Evolutionary conservation across 1,140 invertebrate genomes (phyloP), one percentile per base, ranked within the genome.

Genomic region (Teleogryllus occipitalis): DNA sequence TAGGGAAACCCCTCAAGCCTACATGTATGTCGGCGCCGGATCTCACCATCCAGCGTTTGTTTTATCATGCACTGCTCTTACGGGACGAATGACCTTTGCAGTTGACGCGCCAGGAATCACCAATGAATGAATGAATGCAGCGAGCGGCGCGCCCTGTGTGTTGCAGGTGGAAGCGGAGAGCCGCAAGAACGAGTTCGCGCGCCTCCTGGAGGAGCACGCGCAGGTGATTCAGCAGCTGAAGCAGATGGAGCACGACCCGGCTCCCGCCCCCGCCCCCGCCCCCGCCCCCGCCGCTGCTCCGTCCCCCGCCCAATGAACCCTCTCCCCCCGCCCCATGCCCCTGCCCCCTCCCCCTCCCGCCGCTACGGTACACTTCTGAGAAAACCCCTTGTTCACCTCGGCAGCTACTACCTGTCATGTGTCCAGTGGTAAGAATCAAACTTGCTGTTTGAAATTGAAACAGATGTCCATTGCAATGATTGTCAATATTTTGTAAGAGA

Each of bases 151-250:
- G 27, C 27, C 1, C 27, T 5, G 3, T 65, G 54, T 18, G 54
- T 75, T 75, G 78, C 83, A 88, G 84, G 86, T 86, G 47, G 86
- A 87, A 75, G 87, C 87, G 21, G 86, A 87, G 79, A 87, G 86
- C 12, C 84, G 87, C 46, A 85, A 87, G 77, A 85, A 84, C 48
- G 87, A 88, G 80, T 88, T 88, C 80, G 87, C 87, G 22, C 83
- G 86, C 77, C 82, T 88, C 8, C 82, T 88, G 18, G 87, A 88
- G 78, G 87, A 88, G 80, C 87, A 88, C 80, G 87, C 86, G 15
- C 86, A 88, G 80, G 85, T 88, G 47, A 86, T 88, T 21, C 81
- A 84, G 74, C 84, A 85, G 79, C 81, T 87, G 80, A 87, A 87
- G 80, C 84, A 86, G 80, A 86, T 87, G 84, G 86, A 87, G 76